Evolutionary conservation across 1,140 invertebrate species (phyloP).

Genomic region (Pollicipes pollicipes): DNA sequence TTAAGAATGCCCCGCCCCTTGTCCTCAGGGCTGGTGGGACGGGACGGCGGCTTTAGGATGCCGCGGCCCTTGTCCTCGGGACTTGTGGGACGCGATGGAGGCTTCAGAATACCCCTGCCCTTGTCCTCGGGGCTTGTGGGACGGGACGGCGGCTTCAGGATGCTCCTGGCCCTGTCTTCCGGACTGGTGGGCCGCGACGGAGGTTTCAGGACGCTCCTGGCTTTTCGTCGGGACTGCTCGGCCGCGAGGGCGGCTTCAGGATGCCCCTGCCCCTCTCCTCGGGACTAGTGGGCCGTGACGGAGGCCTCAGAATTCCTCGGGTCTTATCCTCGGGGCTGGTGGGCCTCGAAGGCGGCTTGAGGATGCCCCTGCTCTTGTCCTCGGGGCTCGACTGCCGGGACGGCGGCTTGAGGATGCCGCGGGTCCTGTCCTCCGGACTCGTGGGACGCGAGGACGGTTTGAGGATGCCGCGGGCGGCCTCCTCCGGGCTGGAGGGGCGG

Average conservation of each 20-base stretch:
- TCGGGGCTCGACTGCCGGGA: no score
- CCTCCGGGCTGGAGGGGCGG: not conserved
- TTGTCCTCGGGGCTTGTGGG: not conserved
- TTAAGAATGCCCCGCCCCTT: not conserved
- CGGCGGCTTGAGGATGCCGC: no score
- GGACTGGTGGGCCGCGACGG: not conserved
- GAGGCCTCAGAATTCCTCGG: not conserved
- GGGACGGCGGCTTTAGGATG: not conserved
- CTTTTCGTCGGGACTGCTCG: not conserved
- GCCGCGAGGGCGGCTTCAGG: not conserved
- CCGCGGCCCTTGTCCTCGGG: conserved; percentile 1
- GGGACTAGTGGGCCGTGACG: not conserved
- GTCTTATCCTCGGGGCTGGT: not conserved
- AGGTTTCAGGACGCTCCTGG: not conserved
- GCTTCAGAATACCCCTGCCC: not conserved
- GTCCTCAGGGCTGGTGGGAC: not conserved
- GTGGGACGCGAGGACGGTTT: no score
- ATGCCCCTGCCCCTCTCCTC: not conserved
- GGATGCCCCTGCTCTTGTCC: not conserved
- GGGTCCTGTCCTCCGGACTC: no score
- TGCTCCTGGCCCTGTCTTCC: not conserved
- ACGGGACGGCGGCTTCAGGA: not conserved
- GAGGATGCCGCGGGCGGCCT: not conserved
- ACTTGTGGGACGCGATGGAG: not conserved
- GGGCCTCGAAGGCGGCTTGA: not conserved